Conservation (phyloP, 2,797 vertebrate genomes). For the Catharus ustulatus region DNA sequence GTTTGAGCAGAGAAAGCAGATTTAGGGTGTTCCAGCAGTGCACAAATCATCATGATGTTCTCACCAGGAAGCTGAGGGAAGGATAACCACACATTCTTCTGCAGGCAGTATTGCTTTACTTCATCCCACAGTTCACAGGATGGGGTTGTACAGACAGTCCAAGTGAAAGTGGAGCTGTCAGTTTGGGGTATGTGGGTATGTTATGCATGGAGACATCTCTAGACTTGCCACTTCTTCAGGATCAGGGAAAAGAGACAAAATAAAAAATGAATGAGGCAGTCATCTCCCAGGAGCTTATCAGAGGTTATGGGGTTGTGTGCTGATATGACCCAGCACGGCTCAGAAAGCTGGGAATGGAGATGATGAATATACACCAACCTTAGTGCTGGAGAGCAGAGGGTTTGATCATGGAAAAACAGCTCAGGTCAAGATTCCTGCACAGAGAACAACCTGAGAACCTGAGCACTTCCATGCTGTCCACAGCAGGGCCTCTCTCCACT, state of each 20-base stretch:
- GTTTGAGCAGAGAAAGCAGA: not conserved
- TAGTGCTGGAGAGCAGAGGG: not conserved
- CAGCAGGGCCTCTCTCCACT: not conserved
- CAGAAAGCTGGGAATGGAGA: not conserved
- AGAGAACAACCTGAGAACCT: not conserved
- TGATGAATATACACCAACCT: not conserved
- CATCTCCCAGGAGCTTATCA: not conserved
- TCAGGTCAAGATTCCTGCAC: not conserved
- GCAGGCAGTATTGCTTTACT: not conserved
- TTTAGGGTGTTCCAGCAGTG: not conserved
- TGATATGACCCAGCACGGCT: not conserved
- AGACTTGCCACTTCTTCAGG: not conserved
- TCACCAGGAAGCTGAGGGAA: not conserved
- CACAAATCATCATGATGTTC: not conserved
- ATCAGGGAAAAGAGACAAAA: not conserved
- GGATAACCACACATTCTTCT: not conserved
- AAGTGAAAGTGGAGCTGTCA: not conserved
- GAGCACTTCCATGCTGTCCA: not conserved
- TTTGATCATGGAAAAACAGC: not conserved
- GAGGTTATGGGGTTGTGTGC: accelerated
- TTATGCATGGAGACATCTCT: not conserved
- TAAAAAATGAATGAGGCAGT: not conserved
- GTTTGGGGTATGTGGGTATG: accelerated
- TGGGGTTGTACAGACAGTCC: not conserved
- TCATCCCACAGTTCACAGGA: not conserved